Conservation (phyloP, 2,113 vertebrate species). For the Polypterus bichir region DNA sequence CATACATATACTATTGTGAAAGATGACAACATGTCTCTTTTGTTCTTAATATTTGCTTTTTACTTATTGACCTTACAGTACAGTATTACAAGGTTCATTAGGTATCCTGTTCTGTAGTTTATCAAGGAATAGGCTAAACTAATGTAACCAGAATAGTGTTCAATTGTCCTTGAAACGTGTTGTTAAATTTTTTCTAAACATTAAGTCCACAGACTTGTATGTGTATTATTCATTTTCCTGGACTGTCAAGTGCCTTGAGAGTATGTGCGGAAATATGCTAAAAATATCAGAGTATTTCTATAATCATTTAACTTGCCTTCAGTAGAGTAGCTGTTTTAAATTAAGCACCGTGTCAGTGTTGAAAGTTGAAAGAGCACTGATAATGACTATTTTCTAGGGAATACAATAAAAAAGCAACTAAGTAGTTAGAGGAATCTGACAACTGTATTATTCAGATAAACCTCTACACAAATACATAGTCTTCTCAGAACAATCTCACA, state of each 20-base stretch:
- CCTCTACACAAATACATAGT: slow-evolving; percentile 21
- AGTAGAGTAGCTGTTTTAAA: slow-evolving; percentile 21
- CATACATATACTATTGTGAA: slow-evolving; percentile 18
- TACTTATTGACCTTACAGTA: slow-evolving; percentile 30
- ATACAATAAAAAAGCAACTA: neutral
- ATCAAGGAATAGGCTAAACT: slow-evolving; percentile 31
- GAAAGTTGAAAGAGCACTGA: slow-evolving; percentile 30
- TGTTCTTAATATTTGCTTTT: slow-evolving; percentile 30
- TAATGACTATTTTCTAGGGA: slow-evolving; percentile 23
- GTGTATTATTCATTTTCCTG: slow-evolving; percentile 25
- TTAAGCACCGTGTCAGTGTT: slow-evolving; percentile 12
- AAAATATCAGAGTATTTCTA: slow-evolving; percentile 21
- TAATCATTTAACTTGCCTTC: slow-evolving; percentile 14
- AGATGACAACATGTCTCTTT: slow-evolving; percentile 20
- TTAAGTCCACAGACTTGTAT: slow-evolving; percentile 13
- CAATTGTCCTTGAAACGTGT: slow-evolving; percentile 36
- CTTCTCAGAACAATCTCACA: too few relatives aligned
- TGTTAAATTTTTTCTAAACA: slow-evolving; percentile 12
- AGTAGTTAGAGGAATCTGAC: slow-evolving; percentile 21
- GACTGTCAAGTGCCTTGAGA: slow-evolving; percentile 23
- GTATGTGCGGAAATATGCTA: slow-evolving; percentile 16
- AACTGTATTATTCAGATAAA: slow-evolving; percentile 24
- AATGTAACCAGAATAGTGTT: slow-evolving; percentile 29
- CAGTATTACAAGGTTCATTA: slow-evolving; percentile 36
- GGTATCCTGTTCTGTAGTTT: slow-evolving; percentile 24